These are phyloP conservation scores for Drosophila algonquin DNA, from an alignment of 2,888 invertebrate species.

Conservation along the genomic window DNA sequence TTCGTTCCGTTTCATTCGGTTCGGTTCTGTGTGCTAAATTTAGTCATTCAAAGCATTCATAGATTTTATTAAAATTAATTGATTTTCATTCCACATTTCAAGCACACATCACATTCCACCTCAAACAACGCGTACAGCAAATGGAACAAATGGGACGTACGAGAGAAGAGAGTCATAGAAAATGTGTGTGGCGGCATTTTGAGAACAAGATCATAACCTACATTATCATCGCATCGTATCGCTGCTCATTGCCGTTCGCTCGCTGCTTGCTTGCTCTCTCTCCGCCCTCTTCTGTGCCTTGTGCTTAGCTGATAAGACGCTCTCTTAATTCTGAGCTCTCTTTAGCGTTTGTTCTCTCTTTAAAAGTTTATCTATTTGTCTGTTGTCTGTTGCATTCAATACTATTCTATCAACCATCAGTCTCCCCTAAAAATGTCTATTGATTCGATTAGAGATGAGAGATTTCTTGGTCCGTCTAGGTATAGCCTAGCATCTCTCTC, in stretches of 20 bases:
- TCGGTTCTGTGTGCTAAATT: conserved; percentile 42
- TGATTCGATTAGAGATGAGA: background rate
- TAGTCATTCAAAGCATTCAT: conserved; percentile 41
- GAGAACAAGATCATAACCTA: conserved; percentile 51
- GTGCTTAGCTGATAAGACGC: conserved; percentile 22
- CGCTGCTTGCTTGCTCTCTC: background rate
- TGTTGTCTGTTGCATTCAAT: background rate
- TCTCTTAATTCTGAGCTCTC: conserved; percentile 9
- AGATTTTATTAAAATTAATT: conserved; percentile 49
- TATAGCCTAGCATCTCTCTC: background rate
- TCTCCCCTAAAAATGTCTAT: background rate
- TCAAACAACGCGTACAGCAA: background rate
- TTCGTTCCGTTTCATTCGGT: background rate
- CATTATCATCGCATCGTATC: conserved; percentile 38
- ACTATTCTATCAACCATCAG: background rate
- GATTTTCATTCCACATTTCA: conserved; percentile 34
- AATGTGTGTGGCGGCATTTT: conserved; percentile 12
- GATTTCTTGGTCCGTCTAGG: background rate
- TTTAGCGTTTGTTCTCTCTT: background rate
- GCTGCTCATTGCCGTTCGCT: conserved; percentile 4
- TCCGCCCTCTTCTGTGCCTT: conserved; percentile 2
- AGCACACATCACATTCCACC: background rate
- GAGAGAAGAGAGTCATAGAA: conserved; percentile 4
- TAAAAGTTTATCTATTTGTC: background rate
- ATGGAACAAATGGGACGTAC: background rate